Percentiles rank a stretch among this genome's conserved stretches.
These are phyloP conservation scores for Bombyx mandarina DNA, from an alignment of 1,140 invertebrate genomes.

Conservation along the genomic window DNA sequence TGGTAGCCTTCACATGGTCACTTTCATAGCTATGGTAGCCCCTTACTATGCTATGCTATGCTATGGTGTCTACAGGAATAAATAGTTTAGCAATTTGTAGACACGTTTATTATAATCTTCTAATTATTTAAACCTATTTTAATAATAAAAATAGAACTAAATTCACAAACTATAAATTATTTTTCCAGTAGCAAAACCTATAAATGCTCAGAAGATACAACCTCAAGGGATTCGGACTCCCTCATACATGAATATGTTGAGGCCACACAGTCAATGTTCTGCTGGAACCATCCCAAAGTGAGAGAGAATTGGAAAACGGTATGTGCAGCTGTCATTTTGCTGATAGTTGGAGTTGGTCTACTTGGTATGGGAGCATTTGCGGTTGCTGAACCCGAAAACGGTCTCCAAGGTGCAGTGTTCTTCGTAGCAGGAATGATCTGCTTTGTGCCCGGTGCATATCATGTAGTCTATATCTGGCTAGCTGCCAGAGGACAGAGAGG, in stretches of 20 bases:
- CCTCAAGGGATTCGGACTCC: slow-evolving; percentile 84
- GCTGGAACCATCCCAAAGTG: slow-evolving; percentile 87
- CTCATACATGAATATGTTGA: slow-evolving; percentile 82
- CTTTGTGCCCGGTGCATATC: slow-evolving; percentile 86
- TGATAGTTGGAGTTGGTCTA: slow-evolving; percentile 83
- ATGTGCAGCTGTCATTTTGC: slow-evolving; percentile 80
- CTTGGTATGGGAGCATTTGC: slow-evolving; percentile 82
- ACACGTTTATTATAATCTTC: too few species aligned
- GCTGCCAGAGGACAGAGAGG: slow-evolving; percentile 85
- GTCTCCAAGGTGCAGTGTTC: slow-evolving; percentile 84
- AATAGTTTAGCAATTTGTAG: neutral
- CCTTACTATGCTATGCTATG: too few species aligned
- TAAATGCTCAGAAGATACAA: slow-evolving; percentile 77
- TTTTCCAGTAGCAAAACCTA: slow-evolving; percentile 73
- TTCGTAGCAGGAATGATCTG: slow-evolving; percentile 86
- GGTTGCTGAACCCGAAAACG: slow-evolving; percentile 77
- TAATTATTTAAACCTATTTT: too few species aligned
- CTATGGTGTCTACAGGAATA: too few species aligned
- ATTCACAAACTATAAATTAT: slow-evolving; percentile 1
- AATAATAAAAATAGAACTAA: too few species aligned
- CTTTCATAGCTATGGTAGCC: too few species aligned
- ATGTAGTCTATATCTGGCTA: slow-evolving; percentile 86
- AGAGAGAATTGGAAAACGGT: slow-evolving; percentile 89
- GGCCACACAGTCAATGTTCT: slow-evolving; percentile 75
- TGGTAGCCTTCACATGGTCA: too few species aligned